Evolutionary conservation across 64 coral and sea anemone genomes (phyloP).

Genomic region (Exaiptasia diaphana): DNA sequence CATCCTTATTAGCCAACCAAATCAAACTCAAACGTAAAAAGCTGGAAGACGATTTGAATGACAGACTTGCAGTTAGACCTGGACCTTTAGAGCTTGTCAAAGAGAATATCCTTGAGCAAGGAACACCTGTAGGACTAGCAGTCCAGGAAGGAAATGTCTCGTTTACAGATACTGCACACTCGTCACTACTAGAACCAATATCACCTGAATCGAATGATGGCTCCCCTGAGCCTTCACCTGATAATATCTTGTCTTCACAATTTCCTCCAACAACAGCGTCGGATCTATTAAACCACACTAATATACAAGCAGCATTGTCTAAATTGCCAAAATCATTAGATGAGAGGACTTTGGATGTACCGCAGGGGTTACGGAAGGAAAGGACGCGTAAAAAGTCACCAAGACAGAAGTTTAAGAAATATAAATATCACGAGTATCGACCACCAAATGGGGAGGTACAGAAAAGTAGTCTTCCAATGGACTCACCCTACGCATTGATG

Average conservation of each 20-base stretch:
- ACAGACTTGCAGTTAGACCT: constrained; percentile 80
- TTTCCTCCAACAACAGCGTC: constrained; percentile 13
- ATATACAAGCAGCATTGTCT: neutral
- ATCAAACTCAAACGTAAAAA: constrained; percentile 89
- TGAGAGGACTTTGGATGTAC: neutral
- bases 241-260: constrained; percentile 30
- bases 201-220: constrained; percentile 68
- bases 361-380: constrained; percentile 52
- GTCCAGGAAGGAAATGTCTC: constrained; percentile 80
- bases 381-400: constrained; percentile 81
- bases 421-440: constrained; percentile 98
- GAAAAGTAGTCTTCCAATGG: constrained; percentile 76
- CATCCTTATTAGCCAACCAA: constrained; percentile 78
- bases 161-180: constrained; percentile 69
- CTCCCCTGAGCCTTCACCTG: constrained; percentile 73
- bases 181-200: constrained; percentile 39
- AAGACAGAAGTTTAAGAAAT: constrained; percentile 94
- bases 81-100: constrained; percentile 96
- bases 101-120: constrained; percentile 92
- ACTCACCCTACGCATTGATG: constrained; percentile 95
- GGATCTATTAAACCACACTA: constrained; percentile 11
- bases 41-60: constrained; percentile 94
- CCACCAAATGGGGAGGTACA: constrained; percentile 86
- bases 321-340: neutral
- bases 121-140: constrained; percentile 73